These are phyloP conservation scores for Mesaphorura yosii DNA, from an alignment of 1,140 invertebrate species.

Conservation along the genomic window DNA sequence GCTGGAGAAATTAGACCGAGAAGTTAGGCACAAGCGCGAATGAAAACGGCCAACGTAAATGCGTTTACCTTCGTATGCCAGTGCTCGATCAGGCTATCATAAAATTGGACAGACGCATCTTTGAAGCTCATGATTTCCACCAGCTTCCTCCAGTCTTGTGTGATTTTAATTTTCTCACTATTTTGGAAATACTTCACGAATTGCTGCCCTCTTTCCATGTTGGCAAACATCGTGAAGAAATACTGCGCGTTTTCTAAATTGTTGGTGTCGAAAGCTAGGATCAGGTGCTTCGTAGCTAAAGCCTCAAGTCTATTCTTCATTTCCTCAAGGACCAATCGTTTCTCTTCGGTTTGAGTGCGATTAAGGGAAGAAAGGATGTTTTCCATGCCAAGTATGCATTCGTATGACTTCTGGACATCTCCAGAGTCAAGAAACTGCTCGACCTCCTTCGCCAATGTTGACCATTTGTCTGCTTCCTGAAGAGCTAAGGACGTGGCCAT, in stretches of 20 bases:
- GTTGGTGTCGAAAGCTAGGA: constrained; percentile 31
- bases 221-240: constrained; percentile 29
- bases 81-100: constrained; percentile 27
- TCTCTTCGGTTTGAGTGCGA: constrained; percentile 18
- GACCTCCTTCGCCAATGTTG: constrained; percentile 27
- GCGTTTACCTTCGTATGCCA: constrained; percentile 21
- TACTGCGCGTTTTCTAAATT: constrained; percentile 27
- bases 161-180: constrained; percentile 27
- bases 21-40: not conserved
- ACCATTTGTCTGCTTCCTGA: constrained; percentile 32
- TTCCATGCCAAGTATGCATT: constrained; percentile 30
- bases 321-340: constrained; percentile 27
- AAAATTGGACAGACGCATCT: constrained; percentile 25
- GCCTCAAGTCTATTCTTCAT: constrained; percentile 31
- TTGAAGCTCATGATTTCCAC: constrained; percentile 27
- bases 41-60: not conserved
- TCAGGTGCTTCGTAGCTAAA: constrained; percentile 29
- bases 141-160: constrained; percentile 27
- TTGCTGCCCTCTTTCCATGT: constrained; percentile 23
- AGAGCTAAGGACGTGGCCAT: constrained; percentile 23
- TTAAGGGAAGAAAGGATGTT: constrained; percentile 25
- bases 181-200: constrained; percentile 31
- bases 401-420: constrained; percentile 29
- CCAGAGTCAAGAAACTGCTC: constrained; percentile 29
- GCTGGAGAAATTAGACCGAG: constrained; percentile 12